Base-by-base conservation (phyloP, 2,888 invertebrate species). In the Caradrina clavipalpis region DNA sequence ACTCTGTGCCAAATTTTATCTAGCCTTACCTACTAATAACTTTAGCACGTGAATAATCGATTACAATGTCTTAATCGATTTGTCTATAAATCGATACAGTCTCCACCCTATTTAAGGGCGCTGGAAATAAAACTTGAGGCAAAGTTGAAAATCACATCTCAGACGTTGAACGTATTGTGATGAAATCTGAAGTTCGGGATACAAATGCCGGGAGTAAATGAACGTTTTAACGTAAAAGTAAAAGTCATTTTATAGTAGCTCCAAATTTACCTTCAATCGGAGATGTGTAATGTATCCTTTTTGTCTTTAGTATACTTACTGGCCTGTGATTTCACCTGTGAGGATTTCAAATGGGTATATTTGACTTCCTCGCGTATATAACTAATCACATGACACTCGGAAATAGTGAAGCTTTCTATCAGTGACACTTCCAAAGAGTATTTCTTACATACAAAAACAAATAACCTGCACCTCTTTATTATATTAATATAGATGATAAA, bases 71-170 rank as follows among this genome's bases (percentile, higher is more conserved):
- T 22, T 6, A 57, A 59, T 53, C 0, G 49, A 65, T 49, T 26
- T 26, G 42, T 5, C 7, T 47, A 58, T 15, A 59, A 57, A 57
- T 57, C 75, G 63, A 79, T 68, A 61, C 63, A 45, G 11, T 31
- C 63, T 26, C 76, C 35, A 31, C 80, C 53, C 63, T 76, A 79
- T 19, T 22, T 50, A 74, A 77, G 77, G 57, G 77, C 70, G 57
- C 66, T 67, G 59, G 76, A 82, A 81, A 80, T 80, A 82, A 86
- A 89, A 86, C 81, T 87, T 69, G 73, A 84, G 86, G 84, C 83
- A 89, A 88, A 88, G 84, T 87, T 80, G 86, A 89, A 87, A 88
- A 89, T 89, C 88, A 86, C 89, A 83, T 87, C 84, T 86, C 65
- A 66, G 81, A 81, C 73, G 81, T 85, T 81, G 80, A 82, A 75